Evolutionary conservation across 2,113 vertebrate species (phyloP).

Genomic region (Laticauda colubrina): DNA sequence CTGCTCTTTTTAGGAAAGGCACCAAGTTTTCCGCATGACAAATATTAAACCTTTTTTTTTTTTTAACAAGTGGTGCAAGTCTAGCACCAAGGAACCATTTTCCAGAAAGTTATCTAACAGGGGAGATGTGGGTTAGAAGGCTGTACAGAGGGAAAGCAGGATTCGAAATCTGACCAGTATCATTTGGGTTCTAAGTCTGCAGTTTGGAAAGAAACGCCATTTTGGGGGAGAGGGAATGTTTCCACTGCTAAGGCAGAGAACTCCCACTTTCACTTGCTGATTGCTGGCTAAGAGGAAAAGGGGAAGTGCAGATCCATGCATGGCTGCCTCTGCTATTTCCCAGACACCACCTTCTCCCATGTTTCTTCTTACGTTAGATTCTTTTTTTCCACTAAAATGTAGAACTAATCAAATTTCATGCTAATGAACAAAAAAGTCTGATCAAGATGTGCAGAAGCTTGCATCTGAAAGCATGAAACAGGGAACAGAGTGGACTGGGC

Average conservation of each 20-base stretch:
- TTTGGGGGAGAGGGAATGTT: not conserved
- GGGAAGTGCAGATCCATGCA: not conserved
- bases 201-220: not conserved
- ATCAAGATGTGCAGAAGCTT: slow-evolving; percentile 64
- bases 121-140: not conserved
- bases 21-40: not conserved
- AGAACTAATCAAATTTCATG: slow-evolving; percentile 62
- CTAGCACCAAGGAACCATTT: not conserved
- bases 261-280: not conserved
- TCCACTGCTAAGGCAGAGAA: not conserved
- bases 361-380: not conserved
- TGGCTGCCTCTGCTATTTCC: not conserved
- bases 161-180: not conserved
- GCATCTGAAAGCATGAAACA: slow-evolving; percentile 68
- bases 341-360: fast-evolving
- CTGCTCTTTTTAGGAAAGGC: not conserved
- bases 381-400: slow-evolving; percentile 34
- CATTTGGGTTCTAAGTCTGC: not conserved
- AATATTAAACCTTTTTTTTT: not conserved
- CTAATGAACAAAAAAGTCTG: slow-evolving; percentile 64
- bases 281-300: not conserved
- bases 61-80: not conserved
- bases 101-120: not conserved
- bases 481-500: slow-evolving; percentile 33
- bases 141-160: not conserved